A percentile compares a stretch with the other conserved stretches of the same genome.
Evolutionary conservation across 2,797 vertebrate genomes (phyloP).

Genomic region (Pangasius sanitwongsei): DNA sequence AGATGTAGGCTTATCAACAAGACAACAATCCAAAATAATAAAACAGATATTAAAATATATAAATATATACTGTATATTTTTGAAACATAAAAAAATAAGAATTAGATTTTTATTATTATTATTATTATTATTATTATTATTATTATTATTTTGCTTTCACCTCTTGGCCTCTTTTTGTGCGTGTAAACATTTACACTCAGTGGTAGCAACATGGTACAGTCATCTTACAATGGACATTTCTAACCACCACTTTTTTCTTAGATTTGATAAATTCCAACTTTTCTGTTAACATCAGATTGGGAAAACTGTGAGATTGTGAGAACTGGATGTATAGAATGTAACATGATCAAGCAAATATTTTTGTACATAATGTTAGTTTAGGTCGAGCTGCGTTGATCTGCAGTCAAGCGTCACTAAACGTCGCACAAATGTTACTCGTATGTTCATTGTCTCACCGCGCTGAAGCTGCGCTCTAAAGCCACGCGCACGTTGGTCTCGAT

Average conservation of each 20-base stretch:
- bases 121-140: background rate
- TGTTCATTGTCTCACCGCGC: constrained; percentile 78
- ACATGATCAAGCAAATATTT: background rate
- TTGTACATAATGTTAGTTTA: background rate
- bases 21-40: background rate
- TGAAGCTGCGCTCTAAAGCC: constrained; percentile 90
- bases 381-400: background rate
- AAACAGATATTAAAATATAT: background rate
- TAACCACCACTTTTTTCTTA: background rate
- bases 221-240: background rate
- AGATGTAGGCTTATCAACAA: background rate
- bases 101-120: no score
- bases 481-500: constrained; percentile 92
- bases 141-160: background rate
- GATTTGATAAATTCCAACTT: background rate
- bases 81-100: background rate
- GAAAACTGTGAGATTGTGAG: background rate
- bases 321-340: background rate
- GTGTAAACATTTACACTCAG: background rate
- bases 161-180: background rate
- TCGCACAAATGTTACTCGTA: background rate
- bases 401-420: background rate
- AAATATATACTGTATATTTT: background rate
- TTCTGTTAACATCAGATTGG: background rate
- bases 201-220: background rate